These are phyloP conservation scores for Ceriagrion tenellum DNA, from an alignment of 2,888 invertebrate genomes.

Conservation along the genomic window DNA sequence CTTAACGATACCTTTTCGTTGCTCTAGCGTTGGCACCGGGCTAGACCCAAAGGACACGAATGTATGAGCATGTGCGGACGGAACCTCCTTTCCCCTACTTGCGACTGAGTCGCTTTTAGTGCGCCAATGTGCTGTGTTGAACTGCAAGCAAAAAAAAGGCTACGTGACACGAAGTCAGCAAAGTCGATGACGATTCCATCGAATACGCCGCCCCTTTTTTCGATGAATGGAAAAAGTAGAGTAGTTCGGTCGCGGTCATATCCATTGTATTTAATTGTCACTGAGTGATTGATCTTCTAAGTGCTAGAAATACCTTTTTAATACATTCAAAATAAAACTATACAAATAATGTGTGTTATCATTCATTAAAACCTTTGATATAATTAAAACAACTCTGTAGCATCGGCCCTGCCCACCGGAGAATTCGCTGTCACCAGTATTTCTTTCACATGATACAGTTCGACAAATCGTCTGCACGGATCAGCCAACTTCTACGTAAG, in stretches of 20 bases:
- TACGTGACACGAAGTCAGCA: conserved; percentile 47
- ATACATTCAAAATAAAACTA: conserved; percentile 61
- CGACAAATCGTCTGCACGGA: neutral
- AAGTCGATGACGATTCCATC: conserved; percentile 41
- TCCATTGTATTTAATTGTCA: conserved; percentile 63
- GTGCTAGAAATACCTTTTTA: conserved; percentile 62
- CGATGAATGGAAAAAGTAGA: conserved; percentile 65
- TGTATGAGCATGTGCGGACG: conserved; percentile 8
- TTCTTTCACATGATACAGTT: neutral
- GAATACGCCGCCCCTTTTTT: conserved; percentile 62
- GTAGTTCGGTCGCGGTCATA: conserved; percentile 66
- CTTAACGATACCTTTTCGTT: neutral
- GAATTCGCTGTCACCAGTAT: neutral
- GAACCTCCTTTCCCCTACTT: conserved; percentile 48
- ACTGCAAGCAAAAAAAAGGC: conserved; percentile 53
- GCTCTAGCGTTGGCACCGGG: conserved; percentile 34
- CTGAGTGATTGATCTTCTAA: conserved; percentile 63
- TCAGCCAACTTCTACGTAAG: neutral
- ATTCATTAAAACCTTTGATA: neutral
- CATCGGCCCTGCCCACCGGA: neutral
- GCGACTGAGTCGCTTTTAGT: conserved; percentile 22
- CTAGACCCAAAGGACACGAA: neutral
- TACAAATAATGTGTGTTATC: conserved; percentile 44
- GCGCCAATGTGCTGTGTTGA: conserved; percentile 59
- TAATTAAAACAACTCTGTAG: neutral